Conservation (phyloP, 2,797 vertebrate genomes). For the Syngnathus rostellatus region DNA sequence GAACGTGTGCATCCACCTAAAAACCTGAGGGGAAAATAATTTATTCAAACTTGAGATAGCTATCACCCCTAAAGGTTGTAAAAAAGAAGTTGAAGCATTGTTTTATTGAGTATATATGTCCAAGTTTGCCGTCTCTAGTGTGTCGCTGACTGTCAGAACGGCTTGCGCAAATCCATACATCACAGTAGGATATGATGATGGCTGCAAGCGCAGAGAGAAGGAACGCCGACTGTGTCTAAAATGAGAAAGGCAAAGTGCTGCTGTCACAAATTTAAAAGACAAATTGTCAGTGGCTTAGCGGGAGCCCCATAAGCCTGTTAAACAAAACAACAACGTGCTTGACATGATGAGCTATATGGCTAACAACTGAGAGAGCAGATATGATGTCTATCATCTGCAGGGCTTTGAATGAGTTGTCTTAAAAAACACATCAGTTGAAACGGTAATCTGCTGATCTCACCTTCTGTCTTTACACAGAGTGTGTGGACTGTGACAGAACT, state of each 20-base stretch:
- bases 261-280: conserved; percentile 48
- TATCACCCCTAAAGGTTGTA: not conserved
- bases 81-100: not conserved
- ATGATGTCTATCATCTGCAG: conserved; percentile 17
- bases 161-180: conserved; percentile 57
- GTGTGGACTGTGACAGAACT: conserved; percentile 10
- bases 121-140: conserved; percentile 26
- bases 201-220: conserved; percentile 22
- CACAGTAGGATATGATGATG: conserved; percentile 31
- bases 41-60: not conserved
- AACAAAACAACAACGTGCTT: conserved; percentile 24
- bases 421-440: conserved; percentile 2
- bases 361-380: conserved; percentile 15
- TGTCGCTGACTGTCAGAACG: conserved; percentile 58
- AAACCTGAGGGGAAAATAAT: no score
- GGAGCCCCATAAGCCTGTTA: conserved; percentile 39
- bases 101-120: conserved; percentile 15
- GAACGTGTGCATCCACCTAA: no score
- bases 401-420: conserved; percentile 10
- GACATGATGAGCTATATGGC: conserved; percentile 8
- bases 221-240: conserved; percentile 49
- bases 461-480: not conserved
- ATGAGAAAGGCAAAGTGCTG: conserved; percentile 52
- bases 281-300: conserved; percentile 32
- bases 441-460: conserved; percentile 3